A percentile compares a stretch with the other conserved stretches of the same genome.
phyloP scores from a whole-genome alignment of 2,888 invertebrate genomes.

The Ceramica pisi region DNA sequence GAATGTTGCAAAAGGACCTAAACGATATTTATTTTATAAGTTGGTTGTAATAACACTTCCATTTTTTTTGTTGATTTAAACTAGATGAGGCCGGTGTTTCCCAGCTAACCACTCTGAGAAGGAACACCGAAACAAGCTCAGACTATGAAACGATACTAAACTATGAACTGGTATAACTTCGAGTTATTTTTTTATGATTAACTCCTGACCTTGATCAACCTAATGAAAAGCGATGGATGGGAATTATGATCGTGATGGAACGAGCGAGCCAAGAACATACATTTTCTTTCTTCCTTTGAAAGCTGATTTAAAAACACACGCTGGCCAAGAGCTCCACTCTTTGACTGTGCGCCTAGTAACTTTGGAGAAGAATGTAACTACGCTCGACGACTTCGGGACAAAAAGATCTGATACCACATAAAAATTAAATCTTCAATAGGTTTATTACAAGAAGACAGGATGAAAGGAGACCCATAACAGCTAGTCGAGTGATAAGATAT shows the following conservation, averaged over 20 bases:
- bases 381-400: too few species aligned
- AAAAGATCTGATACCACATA: too few species aligned
- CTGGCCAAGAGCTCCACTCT: neutral
- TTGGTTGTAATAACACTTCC: too few species aligned
- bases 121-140: neutral
- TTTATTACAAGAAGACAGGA: neutral
- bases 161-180: neutral
- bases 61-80: too few species aligned
- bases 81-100: too few species aligned
- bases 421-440: too few species aligned
- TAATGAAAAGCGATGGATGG: neutral
- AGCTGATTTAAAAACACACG: neutral
- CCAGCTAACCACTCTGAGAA: too few species aligned
- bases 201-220: neutral
- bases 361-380: neutral
- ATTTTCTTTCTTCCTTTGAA: neutral
- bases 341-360: neutral
- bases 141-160: neutral
- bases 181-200: neutral
- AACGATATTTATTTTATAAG: too few species aligned
- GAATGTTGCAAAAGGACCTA: too few species aligned
- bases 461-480: neutral
- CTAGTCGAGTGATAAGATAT: too few species aligned
- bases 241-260: neutral
- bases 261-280: neutral